Evolutionary conservation across 2,888 invertebrate species (phyloP), one percentile per base, ranked within the genome.

Genomic region (Drosophila falleni): DNA sequence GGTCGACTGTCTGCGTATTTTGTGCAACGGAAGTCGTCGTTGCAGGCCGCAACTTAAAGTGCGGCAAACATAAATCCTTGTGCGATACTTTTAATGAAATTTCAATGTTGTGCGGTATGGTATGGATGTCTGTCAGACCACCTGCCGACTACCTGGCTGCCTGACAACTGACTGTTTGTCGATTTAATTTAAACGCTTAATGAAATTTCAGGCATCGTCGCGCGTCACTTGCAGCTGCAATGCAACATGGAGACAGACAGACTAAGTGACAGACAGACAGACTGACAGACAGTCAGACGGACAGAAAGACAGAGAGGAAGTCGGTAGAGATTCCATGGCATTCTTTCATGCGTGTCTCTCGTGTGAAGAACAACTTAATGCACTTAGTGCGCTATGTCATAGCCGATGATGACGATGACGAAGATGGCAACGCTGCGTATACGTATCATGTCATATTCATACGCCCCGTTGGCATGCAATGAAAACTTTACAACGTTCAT

Each of bases 351-450:
- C 68, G 71, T 81, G 69, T 76, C 62, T 74, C 54, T 41, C 62
- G 80, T 79, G 78, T 67, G 87, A 75, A 80, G 80, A 91, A 91
- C 92, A 91, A 90, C 91, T 91, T 91, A 91, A 91, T 92, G 91
- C 91, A 91, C 92, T 91, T 91, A 91, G 90, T 73, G 85, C 66
- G 61, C 67, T 58, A 51, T 88, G 86, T 88, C 81, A 53, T 54
- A 67, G 63, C 50, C 53, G 71, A 76, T 69, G 64, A 71, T 63
- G 63, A 50, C 15, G 60, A 23, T 61, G 56, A 68, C 29, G 47
- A 53, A 33, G 49, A 39, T 35, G 46, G 55, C 49, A 70, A 60
- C 60, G 61, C 56, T 60, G 79, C 78, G 73, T 68, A 80, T 78
- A 60, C 83, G 71, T 19, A 54, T 49, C 58, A 55, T 71, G 71